Percentiles rank a stretch among this genome's conserved stretches.
These are phyloP conservation scores for Anolis sagrei DNA, from an alignment of 2,113 vertebrate genomes.

Conservation along the genomic window DNA sequence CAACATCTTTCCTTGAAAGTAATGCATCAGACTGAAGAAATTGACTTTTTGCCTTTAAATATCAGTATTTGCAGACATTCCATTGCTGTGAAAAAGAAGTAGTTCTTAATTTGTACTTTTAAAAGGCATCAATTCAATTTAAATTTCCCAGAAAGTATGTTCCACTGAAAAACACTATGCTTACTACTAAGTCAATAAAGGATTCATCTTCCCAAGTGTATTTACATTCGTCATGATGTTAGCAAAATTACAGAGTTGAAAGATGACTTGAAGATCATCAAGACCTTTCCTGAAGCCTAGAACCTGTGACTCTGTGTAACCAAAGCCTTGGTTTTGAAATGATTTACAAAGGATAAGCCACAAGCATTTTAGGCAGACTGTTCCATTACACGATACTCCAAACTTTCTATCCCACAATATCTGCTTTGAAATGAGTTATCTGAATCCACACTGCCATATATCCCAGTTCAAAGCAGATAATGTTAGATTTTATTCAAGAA, in stretches of 20 bases:
- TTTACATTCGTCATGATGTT: conserved; percentile 33
- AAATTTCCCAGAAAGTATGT: neutral
- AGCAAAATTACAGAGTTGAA: neutral
- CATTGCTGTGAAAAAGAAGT: neutral
- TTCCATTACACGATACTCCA: neutral
- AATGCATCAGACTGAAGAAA: conserved; percentile 31
- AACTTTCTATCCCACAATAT: too few species aligned
- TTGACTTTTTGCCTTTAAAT: conserved; percentile 38
- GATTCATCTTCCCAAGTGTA: conserved; percentile 32
- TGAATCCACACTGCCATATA: too few species aligned
- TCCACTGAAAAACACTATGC: neutral
- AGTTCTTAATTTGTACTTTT: conserved; percentile 11
- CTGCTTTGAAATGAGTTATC: too few species aligned
- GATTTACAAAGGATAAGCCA: neutral
- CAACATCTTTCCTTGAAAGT: conserved; percentile 54
- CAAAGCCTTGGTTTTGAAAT: neutral
- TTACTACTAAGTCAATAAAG: neutral
- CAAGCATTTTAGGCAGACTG: neutral
- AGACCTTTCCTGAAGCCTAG: neutral
- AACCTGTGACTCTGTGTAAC: neutral
- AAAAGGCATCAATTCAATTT: neutral
- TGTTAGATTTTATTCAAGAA: too few species aligned
- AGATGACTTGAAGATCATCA: neutral
- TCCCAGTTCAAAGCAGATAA: too few species aligned
- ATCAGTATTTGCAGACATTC: conserved; percentile 25